Conservation (phyloP, 1,140 invertebrate genomes). For the Babylonia areolata region DNA sequence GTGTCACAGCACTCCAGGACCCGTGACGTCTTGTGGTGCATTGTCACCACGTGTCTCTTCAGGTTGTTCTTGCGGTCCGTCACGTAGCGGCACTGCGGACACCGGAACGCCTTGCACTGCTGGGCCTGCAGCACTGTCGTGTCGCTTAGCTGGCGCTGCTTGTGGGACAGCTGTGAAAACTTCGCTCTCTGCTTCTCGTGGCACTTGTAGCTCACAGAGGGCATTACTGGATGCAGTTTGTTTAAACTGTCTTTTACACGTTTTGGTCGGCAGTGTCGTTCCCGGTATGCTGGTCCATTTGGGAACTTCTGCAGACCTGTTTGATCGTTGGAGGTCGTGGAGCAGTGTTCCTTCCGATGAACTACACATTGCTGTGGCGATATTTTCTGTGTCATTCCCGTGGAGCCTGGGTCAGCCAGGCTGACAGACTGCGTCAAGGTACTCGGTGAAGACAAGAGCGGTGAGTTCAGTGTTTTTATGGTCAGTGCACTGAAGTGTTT, state of each 20-base stretch:
- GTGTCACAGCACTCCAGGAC: slow-evolving; percentile 74
- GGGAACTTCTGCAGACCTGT: too few species aligned
- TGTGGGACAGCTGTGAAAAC: background rate
- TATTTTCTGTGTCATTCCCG: too few species aligned
- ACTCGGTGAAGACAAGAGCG: too few species aligned
- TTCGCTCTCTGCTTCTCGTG: background rate
- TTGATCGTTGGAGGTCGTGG: too few species aligned
- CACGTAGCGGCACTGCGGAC: slow-evolving; percentile 71
- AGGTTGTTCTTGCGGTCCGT: slow-evolving; percentile 77
- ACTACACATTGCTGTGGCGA: too few species aligned
- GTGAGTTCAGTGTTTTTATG: too few species aligned
- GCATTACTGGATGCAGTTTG: background rate
- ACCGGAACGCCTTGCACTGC: slow-evolving; percentile 51
- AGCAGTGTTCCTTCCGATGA: too few species aligned
- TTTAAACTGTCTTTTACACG: background rate
- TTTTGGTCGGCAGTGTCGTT: background rate
- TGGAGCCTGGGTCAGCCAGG: too few species aligned
- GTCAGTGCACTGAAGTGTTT: too few species aligned
- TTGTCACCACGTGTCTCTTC: slow-evolving; percentile 75
- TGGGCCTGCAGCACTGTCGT: background rate
- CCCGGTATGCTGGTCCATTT: too few species aligned
- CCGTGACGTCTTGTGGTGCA: slow-evolving; percentile 72
- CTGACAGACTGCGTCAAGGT: too few species aligned
- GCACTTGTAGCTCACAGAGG: background rate
- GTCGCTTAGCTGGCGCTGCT: background rate